A percentile compares a stretch with the other conserved stretches of the same genome.
phyloP scores from a whole-genome alignment of 1,140 invertebrate species.

The Dendroctonus ponderosae region DNA sequence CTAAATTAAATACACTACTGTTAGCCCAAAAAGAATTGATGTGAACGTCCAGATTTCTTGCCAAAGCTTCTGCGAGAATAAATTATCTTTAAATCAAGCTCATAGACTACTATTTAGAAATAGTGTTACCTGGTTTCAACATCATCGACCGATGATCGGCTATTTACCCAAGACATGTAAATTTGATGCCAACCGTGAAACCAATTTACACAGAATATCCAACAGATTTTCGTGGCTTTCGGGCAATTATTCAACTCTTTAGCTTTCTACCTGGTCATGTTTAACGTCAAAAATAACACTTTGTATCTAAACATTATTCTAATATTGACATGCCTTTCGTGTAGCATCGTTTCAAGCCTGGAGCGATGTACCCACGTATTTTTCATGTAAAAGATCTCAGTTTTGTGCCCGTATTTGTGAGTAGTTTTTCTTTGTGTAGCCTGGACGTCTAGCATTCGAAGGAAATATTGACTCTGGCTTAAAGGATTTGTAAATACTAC shows the following conservation, averaged over 20 bases:
- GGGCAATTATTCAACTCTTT: constrained; percentile 14
- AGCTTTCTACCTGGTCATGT: constrained; percentile 19
- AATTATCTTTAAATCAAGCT: no score
- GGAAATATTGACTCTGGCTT: constrained; percentile 29
- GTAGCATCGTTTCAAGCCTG: constrained; percentile 3
- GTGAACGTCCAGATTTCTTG: no score
- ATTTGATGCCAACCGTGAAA: constrained; percentile 4
- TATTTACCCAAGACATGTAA: constrained; percentile 6
- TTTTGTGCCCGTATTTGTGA: constrained; percentile 9
- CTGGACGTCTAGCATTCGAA: constrained; percentile 12
- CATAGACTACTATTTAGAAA: no score
- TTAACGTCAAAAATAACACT: constrained; percentile 25
- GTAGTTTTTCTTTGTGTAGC: constrained; percentile 18
- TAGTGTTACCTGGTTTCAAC: no score
- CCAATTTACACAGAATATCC: constrained; percentile 12
- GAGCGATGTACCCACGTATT: constrained; percentile 14
- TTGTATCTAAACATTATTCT: constrained; percentile 21
- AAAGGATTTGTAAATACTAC: constrained; percentile 25
- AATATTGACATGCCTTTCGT: constrained; percentile 21
- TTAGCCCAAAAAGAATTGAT: no score
- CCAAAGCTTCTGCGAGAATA: no score
- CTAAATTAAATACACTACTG: no score
- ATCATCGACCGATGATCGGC: neutral
- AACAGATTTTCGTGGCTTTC: constrained; percentile 20
- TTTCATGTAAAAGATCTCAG: constrained; percentile 2